Base-by-base conservation (phyloP, 2,888 invertebrate species). In the Xestobium rufovillosum region DNA sequence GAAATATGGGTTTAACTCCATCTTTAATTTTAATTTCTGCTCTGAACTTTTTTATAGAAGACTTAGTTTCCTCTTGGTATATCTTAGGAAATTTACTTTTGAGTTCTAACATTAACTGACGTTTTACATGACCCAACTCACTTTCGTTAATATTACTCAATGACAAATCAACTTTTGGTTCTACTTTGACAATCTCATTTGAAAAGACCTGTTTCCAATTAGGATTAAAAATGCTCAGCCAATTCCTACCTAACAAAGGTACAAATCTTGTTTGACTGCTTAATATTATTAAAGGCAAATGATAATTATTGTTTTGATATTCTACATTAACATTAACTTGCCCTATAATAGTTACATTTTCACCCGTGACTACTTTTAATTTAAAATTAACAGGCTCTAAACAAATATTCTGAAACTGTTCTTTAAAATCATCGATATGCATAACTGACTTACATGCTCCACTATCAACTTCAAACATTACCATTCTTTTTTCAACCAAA, bases 1-100 rank as follows among this genome's bases (percentile, higher is more conserved):
- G 44, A 38, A 48, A 52, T 12, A 49, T 42, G 2, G 46, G 46
- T 11, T 23, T 34, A 25, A 23, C 14, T 4, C 14, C 34, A 14
- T 42, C 29, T 11, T 26, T 26, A n/a, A n/a, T n/a, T 0, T 27
- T 16, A 19, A 43, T 14, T 13, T 38, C 25, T 3, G 27, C 31
- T 31, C 41, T 17, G 32, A 34, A 42, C 9, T 36, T 14, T 25
- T 31, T 15, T 31, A 38, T 39, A 31, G 8, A 25, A 10, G 25
- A 19, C 26, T 19, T 13, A 36, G 12, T 9, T 8, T 39, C 29
- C 3, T 14, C 14, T 3, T 6, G 10, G 27, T 26, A 39, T 3
- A 39, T 10, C 42, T 35, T 35, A 30, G 28, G 14, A 38, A 40
- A 42, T 41, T 37, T n/a, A n/a, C n/a, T n/a, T n/a, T n/a, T n/a